Percentiles rank a stretch among this genome's conserved stretches.
Evolutionary conservation across 2,888 invertebrate genomes (phyloP).

Genomic region (Nomada fucata): DNA sequence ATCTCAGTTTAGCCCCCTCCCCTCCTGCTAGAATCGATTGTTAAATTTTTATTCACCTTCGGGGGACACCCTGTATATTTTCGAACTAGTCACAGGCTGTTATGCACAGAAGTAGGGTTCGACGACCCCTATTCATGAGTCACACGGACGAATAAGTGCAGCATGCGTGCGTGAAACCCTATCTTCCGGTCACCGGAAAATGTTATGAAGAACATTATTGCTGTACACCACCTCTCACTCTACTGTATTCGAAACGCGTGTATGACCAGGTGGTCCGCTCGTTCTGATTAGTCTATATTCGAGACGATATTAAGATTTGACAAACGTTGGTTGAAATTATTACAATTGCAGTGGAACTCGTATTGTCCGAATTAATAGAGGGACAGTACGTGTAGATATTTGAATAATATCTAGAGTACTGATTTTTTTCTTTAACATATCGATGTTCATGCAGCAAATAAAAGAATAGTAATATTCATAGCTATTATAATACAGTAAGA

Average conservation of each 20-base stretch:
- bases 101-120: constrained; percentile 67
- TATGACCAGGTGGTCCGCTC: constrained; percentile 52
- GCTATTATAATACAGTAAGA: too few species aligned
- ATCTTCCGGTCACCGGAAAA: constrained; percentile 78
- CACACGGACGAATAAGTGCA: constrained; percentile 72
- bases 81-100: constrained; percentile 28
- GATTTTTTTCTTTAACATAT: too few species aligned
- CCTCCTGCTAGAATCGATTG: too few species aligned
- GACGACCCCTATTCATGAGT: constrained; percentile 74
- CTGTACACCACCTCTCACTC: constrained; percentile 24
- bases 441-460: too few species aligned
- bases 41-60: too few species aligned
- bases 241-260: constrained; percentile 48
- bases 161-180: constrained; percentile 73
- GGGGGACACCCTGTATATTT: constrained; percentile 27
- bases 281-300: constrained; percentile 32
- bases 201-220: constrained; percentile 61
- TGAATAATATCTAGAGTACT: too few species aligned
- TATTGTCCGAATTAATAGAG: too few species aligned
- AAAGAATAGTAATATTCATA: too few species aligned
- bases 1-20: too few species aligned
- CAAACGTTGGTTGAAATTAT: background rate
- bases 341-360: too few species aligned
- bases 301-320: too few species aligned
- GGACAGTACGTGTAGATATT: too few species aligned